Evolutionary conservation across 2,113 vertebrate genomes (phyloP).

Genomic region (Tapirus terrestris): DNA sequence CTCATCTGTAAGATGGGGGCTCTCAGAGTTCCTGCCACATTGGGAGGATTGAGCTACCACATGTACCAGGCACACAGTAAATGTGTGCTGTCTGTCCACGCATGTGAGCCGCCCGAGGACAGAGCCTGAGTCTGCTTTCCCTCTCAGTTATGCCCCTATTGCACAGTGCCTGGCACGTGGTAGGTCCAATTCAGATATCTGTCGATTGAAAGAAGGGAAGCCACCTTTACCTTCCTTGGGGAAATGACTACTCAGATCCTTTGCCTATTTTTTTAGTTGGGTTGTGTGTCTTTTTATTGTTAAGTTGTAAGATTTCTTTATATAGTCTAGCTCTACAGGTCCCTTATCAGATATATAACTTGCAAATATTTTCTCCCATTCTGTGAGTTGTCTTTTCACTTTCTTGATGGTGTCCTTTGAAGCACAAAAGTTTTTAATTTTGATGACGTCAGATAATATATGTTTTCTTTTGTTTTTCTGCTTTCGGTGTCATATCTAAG

Average conservation of each 20-base stretch:
- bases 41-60: background rate
- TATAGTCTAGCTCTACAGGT: background rate
- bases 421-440: background rate
- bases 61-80: background rate
- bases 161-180: background rate
- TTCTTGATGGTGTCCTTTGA: background rate
- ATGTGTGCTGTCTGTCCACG: background rate
- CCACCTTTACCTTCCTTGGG: background rate
- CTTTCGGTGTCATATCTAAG: background rate
- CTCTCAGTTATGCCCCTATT: background rate
- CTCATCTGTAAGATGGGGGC: background rate
- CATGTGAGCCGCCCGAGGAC: background rate
- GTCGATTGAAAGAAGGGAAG: background rate
- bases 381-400: background rate
- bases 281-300: background rate
- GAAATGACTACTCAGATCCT: background rate
- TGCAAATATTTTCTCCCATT: background rate
- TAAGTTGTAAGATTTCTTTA: background rate
- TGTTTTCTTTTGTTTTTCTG: background rate
- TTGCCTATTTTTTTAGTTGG: background rate
- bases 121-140: slow-evolving; percentile 73
- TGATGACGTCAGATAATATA: background rate
- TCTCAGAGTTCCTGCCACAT: background rate
- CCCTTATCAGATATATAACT: background rate
- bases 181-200: background rate